phyloP scores from a whole-genome alignment of 2,113 vertebrate species.

The Chaenocephalus aceratus region DNA sequence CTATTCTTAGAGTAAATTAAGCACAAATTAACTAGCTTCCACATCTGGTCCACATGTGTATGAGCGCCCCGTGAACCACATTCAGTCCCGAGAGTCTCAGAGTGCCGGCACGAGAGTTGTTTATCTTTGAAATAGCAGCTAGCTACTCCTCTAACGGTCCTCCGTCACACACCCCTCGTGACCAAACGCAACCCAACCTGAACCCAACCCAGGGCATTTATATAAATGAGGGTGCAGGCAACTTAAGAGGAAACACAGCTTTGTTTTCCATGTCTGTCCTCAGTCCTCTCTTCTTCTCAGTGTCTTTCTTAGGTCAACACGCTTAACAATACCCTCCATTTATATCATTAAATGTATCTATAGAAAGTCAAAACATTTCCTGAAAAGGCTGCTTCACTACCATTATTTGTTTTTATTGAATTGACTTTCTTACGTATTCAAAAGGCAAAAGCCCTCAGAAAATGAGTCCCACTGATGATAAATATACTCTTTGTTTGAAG shows the following conservation, averaged over 20 bases:
- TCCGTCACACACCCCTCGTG: conserved; percentile 53
- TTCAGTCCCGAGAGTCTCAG: conserved; percentile 26
- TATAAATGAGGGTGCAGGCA: conserved; percentile 54
- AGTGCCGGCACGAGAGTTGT: conserved; percentile 51
- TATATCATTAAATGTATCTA: conserved; percentile 6
- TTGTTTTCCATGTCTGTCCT: conserved; percentile 30
- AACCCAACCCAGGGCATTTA: conserved; percentile 59
- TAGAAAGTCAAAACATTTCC: not conserved
- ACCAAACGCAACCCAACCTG: conserved; percentile 66
- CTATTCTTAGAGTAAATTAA: conserved; percentile 32
- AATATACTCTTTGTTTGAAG: conserved; percentile 47
- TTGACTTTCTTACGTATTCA: not conserved
- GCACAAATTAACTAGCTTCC: conserved; percentile 20
- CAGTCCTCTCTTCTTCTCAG: not conserved
- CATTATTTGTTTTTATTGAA: not conserved
- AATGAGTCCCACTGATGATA: conserved; percentile 10
- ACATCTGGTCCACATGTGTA: conserved; percentile 73
- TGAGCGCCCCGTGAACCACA: conserved; percentile 39
- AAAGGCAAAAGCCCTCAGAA: not conserved
- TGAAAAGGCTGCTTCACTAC: not conserved
- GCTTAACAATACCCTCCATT: not conserved
- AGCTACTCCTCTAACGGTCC: conserved; percentile 53
- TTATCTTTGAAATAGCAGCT: conserved; percentile 80
- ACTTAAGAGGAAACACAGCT: conserved; percentile 55
- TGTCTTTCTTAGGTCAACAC: conserved; percentile 13